Percentiles rank a stretch among this genome's conserved stretches.
Conservation (phyloP, 2,888 invertebrate genomes). For the Seira sanloemensis region DNA sequence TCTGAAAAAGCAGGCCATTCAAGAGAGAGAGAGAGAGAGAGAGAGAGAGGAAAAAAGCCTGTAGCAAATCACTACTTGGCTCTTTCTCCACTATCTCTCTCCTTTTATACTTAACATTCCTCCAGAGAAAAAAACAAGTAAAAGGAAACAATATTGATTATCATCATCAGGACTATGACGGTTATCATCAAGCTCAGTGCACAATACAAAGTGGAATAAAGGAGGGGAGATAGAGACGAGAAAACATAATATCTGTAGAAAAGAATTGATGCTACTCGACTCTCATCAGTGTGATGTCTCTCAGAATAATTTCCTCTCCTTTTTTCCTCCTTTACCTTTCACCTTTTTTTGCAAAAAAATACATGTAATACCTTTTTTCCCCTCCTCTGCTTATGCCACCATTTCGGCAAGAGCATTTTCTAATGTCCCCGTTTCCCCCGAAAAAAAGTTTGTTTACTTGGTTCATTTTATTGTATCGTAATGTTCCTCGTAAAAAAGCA, state of each 20-base stretch:
- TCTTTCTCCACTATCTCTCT: neutral
- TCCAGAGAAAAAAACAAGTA: neutral
- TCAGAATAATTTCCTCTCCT: neutral
- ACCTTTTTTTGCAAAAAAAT: neutral
- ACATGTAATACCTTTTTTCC: neutral
- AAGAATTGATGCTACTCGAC: neutral
- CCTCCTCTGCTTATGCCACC: neutral
- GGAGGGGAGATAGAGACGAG: neutral
- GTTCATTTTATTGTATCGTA: neutral
- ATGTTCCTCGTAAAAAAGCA: neutral
- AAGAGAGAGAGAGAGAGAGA: slow-evolving; percentile 21
- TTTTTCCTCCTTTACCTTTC: neutral
- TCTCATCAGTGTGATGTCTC: slow-evolving; percentile 6
- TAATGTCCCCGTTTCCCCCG: neutral
- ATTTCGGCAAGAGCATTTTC: slow-evolving; percentile 14
- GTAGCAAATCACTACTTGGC: neutral
- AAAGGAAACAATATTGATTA: neutral
- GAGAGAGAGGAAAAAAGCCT: slow-evolving; percentile 11
- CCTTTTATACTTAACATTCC: neutral
- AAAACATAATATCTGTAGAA: neutral
- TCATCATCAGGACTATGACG: neutral
- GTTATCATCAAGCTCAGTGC: neutral
- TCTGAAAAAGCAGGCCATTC: too few species aligned
- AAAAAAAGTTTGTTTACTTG: neutral
- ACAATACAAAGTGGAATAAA: neutral